Evolutionary conservation across 2,797 vertebrate genomes (phyloP).

Genomic region (Tenualosa ilisha): DNA sequence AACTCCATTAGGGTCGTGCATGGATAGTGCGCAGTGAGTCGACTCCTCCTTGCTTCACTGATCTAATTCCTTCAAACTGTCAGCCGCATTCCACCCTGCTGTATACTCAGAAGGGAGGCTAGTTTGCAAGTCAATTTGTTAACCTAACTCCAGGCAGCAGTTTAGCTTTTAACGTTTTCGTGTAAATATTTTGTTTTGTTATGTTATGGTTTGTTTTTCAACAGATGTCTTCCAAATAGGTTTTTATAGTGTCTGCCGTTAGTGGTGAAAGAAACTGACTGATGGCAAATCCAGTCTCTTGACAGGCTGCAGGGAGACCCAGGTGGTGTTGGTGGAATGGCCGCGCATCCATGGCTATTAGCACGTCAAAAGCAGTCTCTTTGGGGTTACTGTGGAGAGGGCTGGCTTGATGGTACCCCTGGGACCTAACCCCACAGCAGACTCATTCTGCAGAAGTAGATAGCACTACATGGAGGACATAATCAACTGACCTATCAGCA

Average conservation of each 20-base stretch:
- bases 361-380: constrained; percentile 62
- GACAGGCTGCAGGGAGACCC: not conserved
- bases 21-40: not conserved
- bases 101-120: not conserved
- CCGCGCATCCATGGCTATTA: constrained; percentile 54
- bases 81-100: not conserved
- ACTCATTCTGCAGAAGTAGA: not conserved
- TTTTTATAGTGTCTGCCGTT: not conserved
- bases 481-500: constrained; percentile 1
- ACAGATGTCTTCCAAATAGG: not conserved
- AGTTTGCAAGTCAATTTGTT: not conserved
- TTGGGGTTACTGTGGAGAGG: constrained; percentile 48
- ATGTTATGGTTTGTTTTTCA: too few species aligned
- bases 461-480: not conserved
- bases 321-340: not conserved
- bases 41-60: not conserved
- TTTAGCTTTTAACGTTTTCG: too few species aligned
- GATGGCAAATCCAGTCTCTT: not conserved
- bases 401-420: constrained; percentile 44
- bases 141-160: not conserved
- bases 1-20: not conserved
- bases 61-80: not conserved
- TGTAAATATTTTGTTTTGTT: too few species aligned
- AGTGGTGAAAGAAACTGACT: not conserved
- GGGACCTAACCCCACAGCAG: constrained; percentile 44